Evolutionary conservation across 2,888 invertebrate genomes (phyloP).

Genomic region (Drosophila formosana): DNA sequence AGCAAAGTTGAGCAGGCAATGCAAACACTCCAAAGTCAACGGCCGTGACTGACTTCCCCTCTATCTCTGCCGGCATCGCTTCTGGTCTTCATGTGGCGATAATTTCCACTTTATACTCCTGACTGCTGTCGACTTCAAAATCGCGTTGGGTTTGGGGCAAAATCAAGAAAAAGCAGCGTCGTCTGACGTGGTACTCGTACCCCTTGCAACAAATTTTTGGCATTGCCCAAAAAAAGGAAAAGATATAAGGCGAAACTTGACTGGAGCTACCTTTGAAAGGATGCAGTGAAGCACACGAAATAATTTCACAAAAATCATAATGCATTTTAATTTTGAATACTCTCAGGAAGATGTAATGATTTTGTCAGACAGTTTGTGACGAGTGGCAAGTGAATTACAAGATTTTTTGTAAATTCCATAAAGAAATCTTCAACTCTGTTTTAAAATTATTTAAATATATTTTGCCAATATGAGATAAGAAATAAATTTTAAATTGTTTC

Average conservation of each 20-base stretch:
- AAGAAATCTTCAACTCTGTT: no score
- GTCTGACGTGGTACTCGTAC: conserved; percentile 41
- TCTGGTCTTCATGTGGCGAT: conserved; percentile 60
- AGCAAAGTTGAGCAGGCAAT: conserved; percentile 67
- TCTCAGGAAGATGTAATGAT: neutral
- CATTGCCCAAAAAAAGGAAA: conserved; percentile 31
- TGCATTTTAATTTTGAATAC: conserved; percentile 49
- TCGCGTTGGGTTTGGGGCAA: conserved; percentile 56
- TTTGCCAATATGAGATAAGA: no score
- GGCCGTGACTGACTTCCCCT: conserved; percentile 32
- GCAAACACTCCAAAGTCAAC: conserved; percentile 69
- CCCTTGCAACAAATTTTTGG: conserved; percentile 32
- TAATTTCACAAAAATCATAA: conserved; percentile 67
- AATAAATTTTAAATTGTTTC: no score
- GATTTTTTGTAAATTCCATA: no score
- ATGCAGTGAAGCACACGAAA: conserved; percentile 75
- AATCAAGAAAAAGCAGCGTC: conserved; percentile 55
- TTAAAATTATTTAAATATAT: no score
- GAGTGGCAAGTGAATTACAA: no score
- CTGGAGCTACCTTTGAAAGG: conserved; percentile 59
- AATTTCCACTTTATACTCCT: conserved; percentile 70
- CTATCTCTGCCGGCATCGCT: neutral
- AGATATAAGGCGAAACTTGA: conserved; percentile 27
- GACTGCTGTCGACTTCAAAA: conserved; percentile 35
- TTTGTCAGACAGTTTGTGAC: neutral